Conservation (phyloP, 2,797 vertebrate genomes). For the Trematomus bernacchii region DNA sequence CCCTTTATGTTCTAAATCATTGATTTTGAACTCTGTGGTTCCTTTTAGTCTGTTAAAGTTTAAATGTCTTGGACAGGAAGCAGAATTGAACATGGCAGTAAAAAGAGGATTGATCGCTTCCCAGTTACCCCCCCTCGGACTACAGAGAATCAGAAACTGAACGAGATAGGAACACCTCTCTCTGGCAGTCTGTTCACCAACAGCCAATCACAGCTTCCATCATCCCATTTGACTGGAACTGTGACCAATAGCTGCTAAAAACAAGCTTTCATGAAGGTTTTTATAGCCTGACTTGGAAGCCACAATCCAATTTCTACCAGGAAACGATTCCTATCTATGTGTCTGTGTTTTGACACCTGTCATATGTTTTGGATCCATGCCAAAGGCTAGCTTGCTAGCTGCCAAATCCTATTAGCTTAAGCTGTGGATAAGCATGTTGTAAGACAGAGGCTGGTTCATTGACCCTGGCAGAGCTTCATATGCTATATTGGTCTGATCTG, state of each 20-base stretch:
- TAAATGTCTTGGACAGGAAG: constrained; percentile 14
- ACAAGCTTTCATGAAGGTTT: constrained; percentile 9
- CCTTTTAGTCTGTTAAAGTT: constrained; percentile 32
- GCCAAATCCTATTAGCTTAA: constrained; percentile 89
- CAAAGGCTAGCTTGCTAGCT: constrained; percentile 54
- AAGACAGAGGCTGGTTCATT: constrained; percentile 71
- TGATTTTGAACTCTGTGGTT: constrained; percentile 25
- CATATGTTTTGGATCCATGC: constrained; percentile 47
- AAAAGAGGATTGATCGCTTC: constrained; percentile 31
- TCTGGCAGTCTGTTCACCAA: not conserved
- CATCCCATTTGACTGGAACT: constrained; percentile 11
- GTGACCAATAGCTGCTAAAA: constrained; percentile 13
- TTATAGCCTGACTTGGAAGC: constrained; percentile 6
- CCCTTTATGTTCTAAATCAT: constrained; percentile 43
- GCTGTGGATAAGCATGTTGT: constrained; percentile 84
- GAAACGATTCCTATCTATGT: constrained; percentile 25
- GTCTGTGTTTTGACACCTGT: constrained; percentile 74
- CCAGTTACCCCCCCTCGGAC: constrained; percentile 11
- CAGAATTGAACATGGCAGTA: constrained; percentile 7
- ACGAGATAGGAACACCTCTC: not conserved
- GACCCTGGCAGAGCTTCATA: constrained; percentile 49
- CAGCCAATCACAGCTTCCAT: not conserved
- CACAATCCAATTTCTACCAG: not conserved
- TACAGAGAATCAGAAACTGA: constrained; percentile 1
- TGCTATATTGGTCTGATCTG: constrained; percentile 72